phyloP scores from a whole-genome alignment of 1,140 invertebrate genomes.

The Drosophila orosa region DNA sequence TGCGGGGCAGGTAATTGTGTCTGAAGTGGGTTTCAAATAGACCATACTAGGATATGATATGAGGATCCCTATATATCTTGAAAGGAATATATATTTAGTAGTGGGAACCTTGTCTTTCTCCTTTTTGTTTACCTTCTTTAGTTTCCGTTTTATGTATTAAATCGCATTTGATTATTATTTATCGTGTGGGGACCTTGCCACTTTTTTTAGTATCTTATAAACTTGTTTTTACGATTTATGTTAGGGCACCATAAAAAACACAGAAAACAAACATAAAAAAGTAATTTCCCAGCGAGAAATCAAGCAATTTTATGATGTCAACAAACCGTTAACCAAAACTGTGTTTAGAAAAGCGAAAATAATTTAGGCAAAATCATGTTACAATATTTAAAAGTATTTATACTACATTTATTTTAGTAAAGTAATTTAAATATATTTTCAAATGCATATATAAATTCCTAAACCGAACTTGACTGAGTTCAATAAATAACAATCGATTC shows the following conservation, averaged over 20 bases:
- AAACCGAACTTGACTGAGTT: no score
- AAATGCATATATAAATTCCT: no score
- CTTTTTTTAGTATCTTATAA: neutral
- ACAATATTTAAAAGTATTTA: neutral
- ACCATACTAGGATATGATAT: no score
- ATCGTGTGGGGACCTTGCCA: neutral
- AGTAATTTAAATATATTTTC: no score
- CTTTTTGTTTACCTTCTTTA: neutral
- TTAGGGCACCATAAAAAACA: neutral
- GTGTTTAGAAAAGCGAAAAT: no score
- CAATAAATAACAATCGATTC: no score
- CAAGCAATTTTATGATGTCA: neutral
- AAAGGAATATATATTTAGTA: neutral
- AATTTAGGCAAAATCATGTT: neutral
- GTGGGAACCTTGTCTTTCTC: neutral
- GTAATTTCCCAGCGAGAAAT: neutral
- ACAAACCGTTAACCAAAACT: neutral
- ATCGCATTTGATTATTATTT: neutral
- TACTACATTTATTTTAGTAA: neutral
- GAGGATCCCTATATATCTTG: neutral
- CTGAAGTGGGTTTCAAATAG: neutral
- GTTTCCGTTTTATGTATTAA: neutral
- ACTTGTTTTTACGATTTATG: constrained; percentile 1
- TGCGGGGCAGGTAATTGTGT: constrained; percentile 1
- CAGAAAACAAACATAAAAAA: neutral